Evolutionary conservation across 2,797 vertebrate species (phyloP).

Genomic region (Bufotes viridis): DNA sequence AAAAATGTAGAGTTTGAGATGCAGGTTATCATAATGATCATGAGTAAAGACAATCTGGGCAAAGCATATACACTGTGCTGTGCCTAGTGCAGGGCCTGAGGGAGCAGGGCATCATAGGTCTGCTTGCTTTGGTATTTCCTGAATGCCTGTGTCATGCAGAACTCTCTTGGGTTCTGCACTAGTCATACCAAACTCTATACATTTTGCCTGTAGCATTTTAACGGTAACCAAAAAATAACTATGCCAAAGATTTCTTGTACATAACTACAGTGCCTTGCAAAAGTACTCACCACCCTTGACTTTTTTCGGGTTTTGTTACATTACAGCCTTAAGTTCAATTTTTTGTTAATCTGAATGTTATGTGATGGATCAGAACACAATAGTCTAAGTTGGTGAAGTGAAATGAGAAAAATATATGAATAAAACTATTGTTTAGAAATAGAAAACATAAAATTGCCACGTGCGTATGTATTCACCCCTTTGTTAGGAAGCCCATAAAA

Average conservation of each 20-base stretch:
- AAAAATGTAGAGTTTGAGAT: not conserved
- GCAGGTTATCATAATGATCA: not conserved
- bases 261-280: too few species aligned
- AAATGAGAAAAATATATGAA: too few species aligned
- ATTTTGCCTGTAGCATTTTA: not conserved
- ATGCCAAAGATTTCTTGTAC: slow-evolving; percentile 31
- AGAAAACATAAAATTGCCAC: too few species aligned
- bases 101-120: not conserved
- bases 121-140: not conserved
- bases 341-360: too few species aligned
- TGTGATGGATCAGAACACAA: too few species aligned
- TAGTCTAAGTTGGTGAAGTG: too few species aligned
- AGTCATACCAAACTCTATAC: not conserved
- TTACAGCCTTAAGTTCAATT: too few species aligned
- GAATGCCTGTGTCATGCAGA: not conserved
- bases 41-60: not conserved
- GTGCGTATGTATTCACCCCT: too few species aligned
- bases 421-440: too few species aligned
- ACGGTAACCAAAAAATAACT: not conserved
- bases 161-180: not conserved
- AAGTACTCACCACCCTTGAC: too few species aligned
- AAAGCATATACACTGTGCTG: not conserved
- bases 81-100: not conserved
- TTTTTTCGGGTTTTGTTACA: too few species aligned
- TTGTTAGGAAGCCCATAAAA: too few species aligned